Evolutionary conservation across 2,113 vertebrate species (phyloP), one percentile per base, ranked within the genome.

Genomic region (Chlorodrepanis virens): DNA sequence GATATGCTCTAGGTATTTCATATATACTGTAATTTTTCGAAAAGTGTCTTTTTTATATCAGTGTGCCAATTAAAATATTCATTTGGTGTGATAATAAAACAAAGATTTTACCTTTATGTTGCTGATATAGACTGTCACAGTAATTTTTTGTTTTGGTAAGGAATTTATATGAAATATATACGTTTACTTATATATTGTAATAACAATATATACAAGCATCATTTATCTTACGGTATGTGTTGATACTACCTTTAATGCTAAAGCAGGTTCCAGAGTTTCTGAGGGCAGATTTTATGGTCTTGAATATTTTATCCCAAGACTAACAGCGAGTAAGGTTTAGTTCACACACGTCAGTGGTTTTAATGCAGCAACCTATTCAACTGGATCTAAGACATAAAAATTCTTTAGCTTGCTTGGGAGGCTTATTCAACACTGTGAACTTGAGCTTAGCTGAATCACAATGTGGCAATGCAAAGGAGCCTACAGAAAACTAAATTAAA

Each of bases 341-440:
- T 89, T 97, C 80, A 60, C 80, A 89, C 67, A 93, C 69, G 49
- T 80, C 92, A 95, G 81, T 93, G 94, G 81, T 97, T 97, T 96
- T 96, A 97, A 97, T 94, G 89, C 76, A 78, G 69, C 69, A 96
- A 91, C 75, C 77, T 97, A 97, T 98, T 92, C 91, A 96, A 85
- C 86, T 96, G 96, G 72, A 91, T 90, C 97, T 93, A 97, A 97
- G 94, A 96, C 70, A 79, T 63, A 91, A 94, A 93, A 97, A 93
- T 96, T 97, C 71, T 96, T 96, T 94, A 94, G 75, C 72, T 76
- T 98, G 63, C 76, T 94, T 97, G 75, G 72, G 64, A 97, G 86
- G 84, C 82, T 96, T 87, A 94, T 97, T 96, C 72, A 92, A 67
- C 44, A 68, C 49, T 64, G 71, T 69, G 90, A 96, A 74, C 90